Percentiles rank a stretch among this genome's conserved stretches.
Evolutionary conservation across 2,797 vertebrate genomes (phyloP).

Genomic region (Gallirallus australis): DNA sequence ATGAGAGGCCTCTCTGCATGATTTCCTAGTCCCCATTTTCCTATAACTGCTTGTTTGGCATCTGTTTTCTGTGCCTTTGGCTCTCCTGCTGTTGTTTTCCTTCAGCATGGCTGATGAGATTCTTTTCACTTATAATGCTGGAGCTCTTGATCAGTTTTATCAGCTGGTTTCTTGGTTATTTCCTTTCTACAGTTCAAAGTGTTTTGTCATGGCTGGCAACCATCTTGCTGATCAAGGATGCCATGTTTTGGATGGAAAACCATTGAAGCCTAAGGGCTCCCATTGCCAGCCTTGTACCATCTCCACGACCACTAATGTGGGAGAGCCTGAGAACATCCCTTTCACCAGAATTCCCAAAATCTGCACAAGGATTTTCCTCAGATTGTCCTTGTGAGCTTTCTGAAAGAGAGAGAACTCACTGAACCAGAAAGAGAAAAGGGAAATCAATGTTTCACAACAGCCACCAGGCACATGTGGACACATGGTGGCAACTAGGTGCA

Average conservation of each 20-base stretch:
- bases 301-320: not conserved
- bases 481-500: not conserved
- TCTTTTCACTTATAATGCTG: not conserved
- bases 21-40: not conserved
- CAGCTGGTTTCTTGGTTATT: not conserved
- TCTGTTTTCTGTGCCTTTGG: not conserved
- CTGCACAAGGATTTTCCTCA: not conserved
- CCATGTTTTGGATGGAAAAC: not conserved
- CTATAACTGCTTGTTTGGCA: not conserved
- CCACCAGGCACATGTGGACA: not conserved
- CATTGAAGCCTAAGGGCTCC: not conserved
- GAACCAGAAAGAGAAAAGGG: not conserved
- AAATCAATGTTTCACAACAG: accelerated
- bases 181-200: not conserved
- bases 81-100: not conserved
- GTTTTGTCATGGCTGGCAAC: not conserved
- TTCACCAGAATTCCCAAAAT: not conserved
- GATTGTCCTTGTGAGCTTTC: not conserved
- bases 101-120: not conserved
- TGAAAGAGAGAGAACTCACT: not conserved
- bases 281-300: not conserved
- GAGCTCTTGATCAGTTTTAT: not conserved
- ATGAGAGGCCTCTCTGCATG: not conserved
- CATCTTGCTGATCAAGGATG: not conserved
- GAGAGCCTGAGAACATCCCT: not conserved